Evolutionary conservation across 2,797 vertebrate species (phyloP).

Genomic region (Vespertilio murinus): DNA sequence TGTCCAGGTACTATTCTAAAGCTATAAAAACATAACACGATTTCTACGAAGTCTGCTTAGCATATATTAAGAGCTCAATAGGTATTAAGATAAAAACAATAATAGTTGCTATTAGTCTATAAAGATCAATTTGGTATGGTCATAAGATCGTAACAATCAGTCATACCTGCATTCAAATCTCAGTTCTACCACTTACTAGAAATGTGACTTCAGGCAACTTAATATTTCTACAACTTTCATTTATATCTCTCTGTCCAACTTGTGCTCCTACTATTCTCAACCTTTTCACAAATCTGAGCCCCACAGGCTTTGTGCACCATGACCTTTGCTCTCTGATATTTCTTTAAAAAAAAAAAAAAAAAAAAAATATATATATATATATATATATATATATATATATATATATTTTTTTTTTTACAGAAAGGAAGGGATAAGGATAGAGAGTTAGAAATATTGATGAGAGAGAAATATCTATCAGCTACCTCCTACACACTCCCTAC

Average conservation of each 20-base stretch:
- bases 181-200: neutral
- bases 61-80: neutral
- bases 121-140: neutral
- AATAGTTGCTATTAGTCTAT: neutral
- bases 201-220: neutral
- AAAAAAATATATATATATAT: no score
- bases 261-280: neutral
- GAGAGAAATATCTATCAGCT: no score
- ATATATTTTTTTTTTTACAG: no score
- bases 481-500: no score
- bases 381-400: no score
- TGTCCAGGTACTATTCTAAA: neutral
- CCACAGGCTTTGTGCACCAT: neutral
- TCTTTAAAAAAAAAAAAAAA: no score
- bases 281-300: neutral
- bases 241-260: neutral
- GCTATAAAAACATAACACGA: neutral
- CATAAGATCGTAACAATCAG: neutral
- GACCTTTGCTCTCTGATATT: neutral
- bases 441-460: no score
- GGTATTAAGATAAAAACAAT: neutral
- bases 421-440: no score
- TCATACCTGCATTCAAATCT: neutral
- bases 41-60: neutral
- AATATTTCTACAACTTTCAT: neutral